These are phyloP conservation scores for Drosophila eohydei DNA, from an alignment of 2,888 invertebrate species.

Conservation along the genomic window DNA sequence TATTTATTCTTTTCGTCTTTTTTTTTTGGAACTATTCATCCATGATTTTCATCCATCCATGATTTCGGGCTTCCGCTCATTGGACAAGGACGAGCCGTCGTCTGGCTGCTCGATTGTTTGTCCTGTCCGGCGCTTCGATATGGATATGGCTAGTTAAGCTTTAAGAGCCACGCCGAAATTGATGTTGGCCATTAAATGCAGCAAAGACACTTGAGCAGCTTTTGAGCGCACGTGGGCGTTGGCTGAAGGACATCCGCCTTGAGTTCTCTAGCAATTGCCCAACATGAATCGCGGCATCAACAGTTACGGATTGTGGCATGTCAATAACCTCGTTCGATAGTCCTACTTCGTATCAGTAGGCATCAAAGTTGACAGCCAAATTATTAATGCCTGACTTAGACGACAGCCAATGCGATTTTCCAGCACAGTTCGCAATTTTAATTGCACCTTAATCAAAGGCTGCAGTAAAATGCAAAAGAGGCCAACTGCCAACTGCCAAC, in stretches of 20 bases:
- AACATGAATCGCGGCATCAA: conserved; percentile 9
- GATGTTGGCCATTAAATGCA: conserved; percentile 69
- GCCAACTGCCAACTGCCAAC: conserved; percentile 46
- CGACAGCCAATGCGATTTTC: conserved; percentile 63
- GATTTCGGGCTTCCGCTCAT: conserved; percentile 58
- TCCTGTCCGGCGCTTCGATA: conserved; percentile 24
- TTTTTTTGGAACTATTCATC: conserved; percentile 36
- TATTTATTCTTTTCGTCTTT: conserved; percentile 11
- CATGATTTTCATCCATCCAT: conserved; percentile 53
- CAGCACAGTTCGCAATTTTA: conserved; percentile 62
- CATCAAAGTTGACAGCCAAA: conserved; percentile 45
- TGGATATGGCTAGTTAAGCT: conserved; percentile 56
- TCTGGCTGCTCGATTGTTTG: conserved; percentile 18
- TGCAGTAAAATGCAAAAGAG: conserved; percentile 36
- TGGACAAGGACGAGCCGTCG: conserved; percentile 53
- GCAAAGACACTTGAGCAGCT: conserved; percentile 39
- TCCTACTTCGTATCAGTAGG: conserved; percentile 30
- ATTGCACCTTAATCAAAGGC: conserved; percentile 53
- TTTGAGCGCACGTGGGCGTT: conserved; percentile 9
- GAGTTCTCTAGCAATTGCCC: neutral
- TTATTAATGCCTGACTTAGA: conserved; percentile 56
- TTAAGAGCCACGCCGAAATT: conserved; percentile 63
- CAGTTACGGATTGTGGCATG: conserved; percentile 32
- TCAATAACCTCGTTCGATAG: conserved; percentile 63
- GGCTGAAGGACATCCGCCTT: conserved; percentile 12